Base-by-base conservation (phyloP, 2,113 vertebrate species). In the Sphyrna mokarran region DNA sequence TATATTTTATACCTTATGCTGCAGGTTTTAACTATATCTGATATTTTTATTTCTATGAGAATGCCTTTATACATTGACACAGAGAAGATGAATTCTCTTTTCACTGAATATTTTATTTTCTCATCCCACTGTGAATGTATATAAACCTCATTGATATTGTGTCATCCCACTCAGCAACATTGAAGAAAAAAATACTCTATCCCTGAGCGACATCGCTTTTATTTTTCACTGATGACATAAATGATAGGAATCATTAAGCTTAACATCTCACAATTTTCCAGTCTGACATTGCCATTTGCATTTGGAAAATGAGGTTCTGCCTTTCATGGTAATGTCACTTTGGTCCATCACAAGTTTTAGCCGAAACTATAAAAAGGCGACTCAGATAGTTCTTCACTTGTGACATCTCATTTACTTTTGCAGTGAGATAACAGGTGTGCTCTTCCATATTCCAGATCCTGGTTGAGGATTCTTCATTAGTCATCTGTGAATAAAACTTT, bases 141-240 rank as follows among this genome's bases (percentile, higher is more conserved):
- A 40, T 94, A 94, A 40, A 20, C 90, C 23, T 94, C 20, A 37
- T 7, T 63, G 61, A 91, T 63, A 61, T 16, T 13, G n/a, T 91
- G 13, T 91, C 89, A 63, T 91, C 89, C n/a, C 63, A 40, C 33
- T 40, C 33, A 40, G 63, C 61, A 68, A 61, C 7, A 40, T 94
- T 40, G 37, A 94, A 68, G 14, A 68, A 7, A 68, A 68, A 22
- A 37, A n/a, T 6, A 23, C 20, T 69, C 1, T 68, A 18, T 68
- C 63, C 63, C 33, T 40, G 90, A 94, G 63, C 37, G 16, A 69
- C 63, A 40, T 2, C 33, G 8, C 37, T 68, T 68, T 22, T 94
- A 68, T 69, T 68, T 94, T 66, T 68, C 90, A 94, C n/a, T 94
- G n/a, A 40, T 40, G 63, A 94, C 90, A 66, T 18, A 94, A 94